phyloP scores from a whole-genome alignment of 2,113 vertebrate species.

The Bufo bufo region DNA sequence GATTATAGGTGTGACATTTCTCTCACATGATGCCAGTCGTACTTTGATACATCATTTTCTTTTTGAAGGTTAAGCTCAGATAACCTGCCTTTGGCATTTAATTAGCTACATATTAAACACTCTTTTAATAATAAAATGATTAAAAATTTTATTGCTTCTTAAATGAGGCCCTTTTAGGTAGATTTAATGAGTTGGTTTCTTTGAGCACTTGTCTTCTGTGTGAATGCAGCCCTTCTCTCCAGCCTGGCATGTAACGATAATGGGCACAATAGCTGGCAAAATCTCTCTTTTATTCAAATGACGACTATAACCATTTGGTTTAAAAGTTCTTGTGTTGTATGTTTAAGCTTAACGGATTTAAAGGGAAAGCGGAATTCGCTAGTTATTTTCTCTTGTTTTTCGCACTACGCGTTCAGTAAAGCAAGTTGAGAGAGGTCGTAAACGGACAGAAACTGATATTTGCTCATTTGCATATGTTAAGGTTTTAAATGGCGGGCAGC shows the following conservation, averaged over 20 bases:
- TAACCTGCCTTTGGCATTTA: constrained; percentile 99
- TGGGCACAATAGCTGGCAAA: constrained; percentile 91
- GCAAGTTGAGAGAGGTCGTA: neutral
- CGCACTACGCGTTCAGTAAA: neutral
- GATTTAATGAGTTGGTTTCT: constrained; percentile 93
- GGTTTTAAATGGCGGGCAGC: neutral
- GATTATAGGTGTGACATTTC: constrained; percentile 93
- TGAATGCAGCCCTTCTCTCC: constrained; percentile 81
- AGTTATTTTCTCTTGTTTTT: neutral
- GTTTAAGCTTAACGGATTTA: constrained; percentile 77
- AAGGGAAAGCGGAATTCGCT: constrained; percentile 53
- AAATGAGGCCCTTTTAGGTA: constrained; percentile 98
- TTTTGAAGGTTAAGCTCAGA: constrained; percentile 99
- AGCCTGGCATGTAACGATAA: constrained; percentile 88
- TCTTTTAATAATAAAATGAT: constrained; percentile 99
- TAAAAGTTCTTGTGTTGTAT: constrained; percentile 82
- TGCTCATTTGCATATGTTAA: neutral
- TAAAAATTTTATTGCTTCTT: constrained; percentile 99
- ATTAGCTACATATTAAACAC: constrained; percentile 99
- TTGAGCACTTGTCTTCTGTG: constrained; percentile 79
- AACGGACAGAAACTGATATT: neutral
- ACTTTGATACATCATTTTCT: constrained; percentile 98
- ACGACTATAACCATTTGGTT: constrained; percentile 88
- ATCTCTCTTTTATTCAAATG: constrained; percentile 94
- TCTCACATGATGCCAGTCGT: constrained; percentile 95